Evolutionary conservation across 2,888 invertebrate species (phyloP).

Genomic region (Volucella zonaria): DNA sequence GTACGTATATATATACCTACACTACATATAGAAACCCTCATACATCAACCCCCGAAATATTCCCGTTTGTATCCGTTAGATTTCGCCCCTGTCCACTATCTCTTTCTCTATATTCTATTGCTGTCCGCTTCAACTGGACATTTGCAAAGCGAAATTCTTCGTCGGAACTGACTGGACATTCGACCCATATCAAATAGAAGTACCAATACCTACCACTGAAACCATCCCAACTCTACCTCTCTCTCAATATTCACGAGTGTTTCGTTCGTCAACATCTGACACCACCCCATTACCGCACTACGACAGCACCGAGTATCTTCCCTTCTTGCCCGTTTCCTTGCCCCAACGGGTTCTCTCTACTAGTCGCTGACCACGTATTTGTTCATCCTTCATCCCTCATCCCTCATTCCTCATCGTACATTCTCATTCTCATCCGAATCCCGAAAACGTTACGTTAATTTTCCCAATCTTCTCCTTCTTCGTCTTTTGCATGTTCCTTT

Average conservation of each 20-base stretch:
- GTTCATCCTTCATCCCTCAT: conserved; percentile 65
- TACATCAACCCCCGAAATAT: conserved; percentile 50
- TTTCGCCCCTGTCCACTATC: conserved; percentile 7
- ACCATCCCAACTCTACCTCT: conserved; percentile 33
- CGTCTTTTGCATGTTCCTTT: conserved; percentile 74
- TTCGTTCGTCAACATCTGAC: conserved; percentile 74
- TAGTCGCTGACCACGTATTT: conserved; percentile 72
- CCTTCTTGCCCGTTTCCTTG: conserved; percentile 9
- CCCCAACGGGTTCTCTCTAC: conserved; percentile 45
- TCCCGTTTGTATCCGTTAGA: conserved; percentile 22
- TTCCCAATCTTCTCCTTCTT: conserved; percentile 72
- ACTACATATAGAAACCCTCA: conserved; percentile 8
- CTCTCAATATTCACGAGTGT: conserved; percentile 63
- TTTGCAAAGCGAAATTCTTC: conserved; percentile 74
- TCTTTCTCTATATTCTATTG: neutral
- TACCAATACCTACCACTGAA: conserved; percentile 69
- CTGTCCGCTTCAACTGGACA: conserved; percentile 71
- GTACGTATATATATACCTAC: conserved; percentile 1
- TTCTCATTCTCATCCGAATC: neutral
- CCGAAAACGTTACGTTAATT: conserved; percentile 72
- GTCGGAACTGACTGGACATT: conserved; percentile 74
- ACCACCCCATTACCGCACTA: conserved; percentile 61
- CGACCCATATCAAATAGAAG: conserved; percentile 74
- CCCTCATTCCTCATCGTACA: too few species aligned
- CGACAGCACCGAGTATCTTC: conserved; percentile 14